Conservation (phyloP, 2,888 invertebrate genomes). For the Ernsta delagoae region DNA sequence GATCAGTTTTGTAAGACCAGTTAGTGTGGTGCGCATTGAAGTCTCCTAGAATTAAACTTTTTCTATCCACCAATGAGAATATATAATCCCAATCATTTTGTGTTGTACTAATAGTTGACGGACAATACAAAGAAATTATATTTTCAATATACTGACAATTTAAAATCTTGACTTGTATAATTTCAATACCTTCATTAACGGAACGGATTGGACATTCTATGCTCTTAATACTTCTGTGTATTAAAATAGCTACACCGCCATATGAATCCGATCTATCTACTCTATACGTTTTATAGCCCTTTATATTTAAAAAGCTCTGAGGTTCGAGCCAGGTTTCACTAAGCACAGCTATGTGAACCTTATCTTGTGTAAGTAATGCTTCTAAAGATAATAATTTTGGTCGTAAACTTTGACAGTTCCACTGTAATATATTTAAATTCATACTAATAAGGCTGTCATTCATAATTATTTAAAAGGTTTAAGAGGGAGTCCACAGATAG, state of each 20-base stretch:
- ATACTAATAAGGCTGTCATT: background rate
- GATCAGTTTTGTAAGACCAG: conserved; percentile 38
- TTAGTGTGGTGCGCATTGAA: conserved; percentile 38
- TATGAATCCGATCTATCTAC: conserved; percentile 22
- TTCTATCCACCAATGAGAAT: conserved; percentile 22
- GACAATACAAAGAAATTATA: conserved; percentile 37
- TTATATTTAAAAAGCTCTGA: conserved; percentile 17
- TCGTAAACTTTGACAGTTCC: conserved; percentile 28
- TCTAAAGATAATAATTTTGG: conserved; percentile 19
- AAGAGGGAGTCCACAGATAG: conserved; percentile 16
- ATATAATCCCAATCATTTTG: conserved; percentile 37
- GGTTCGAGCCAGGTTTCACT: conserved; percentile 38
- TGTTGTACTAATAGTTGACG: conserved; percentile 18
- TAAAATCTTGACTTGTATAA: conserved; percentile 29
- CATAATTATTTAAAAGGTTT: conserved; percentile 16
- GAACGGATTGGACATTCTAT: background rate
- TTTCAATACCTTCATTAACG: conserved; percentile 26
- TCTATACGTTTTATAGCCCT: conserved; percentile 23
- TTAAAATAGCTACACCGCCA: conserved; percentile 31
- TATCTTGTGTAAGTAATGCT: conserved; percentile 22
- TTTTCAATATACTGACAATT: conserved; percentile 38
- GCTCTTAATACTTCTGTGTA: conserved; percentile 29
- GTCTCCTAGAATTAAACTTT: conserved; percentile 31
- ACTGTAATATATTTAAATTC: conserved; percentile 23
- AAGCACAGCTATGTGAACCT: conserved; percentile 36